Evolutionary conservation across 2,797 vertebrate species (phyloP), one percentile per base, ranked within the genome.

Genomic region (Clarias fuscus): DNA sequence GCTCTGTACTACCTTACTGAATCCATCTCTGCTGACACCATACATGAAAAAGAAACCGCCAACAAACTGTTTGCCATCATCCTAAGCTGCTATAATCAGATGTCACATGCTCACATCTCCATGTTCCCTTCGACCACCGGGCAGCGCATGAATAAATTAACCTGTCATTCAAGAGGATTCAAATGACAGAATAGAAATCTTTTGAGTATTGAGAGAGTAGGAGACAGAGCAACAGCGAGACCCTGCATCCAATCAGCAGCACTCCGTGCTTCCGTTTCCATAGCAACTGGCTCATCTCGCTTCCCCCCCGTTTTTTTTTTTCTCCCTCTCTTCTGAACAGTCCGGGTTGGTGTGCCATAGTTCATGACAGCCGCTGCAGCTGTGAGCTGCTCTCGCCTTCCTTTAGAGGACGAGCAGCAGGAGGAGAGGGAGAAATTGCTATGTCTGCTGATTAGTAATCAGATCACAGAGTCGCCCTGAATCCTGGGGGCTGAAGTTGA

Each of bases 221-320:
- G 30, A 76, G 84, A 56, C 53, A 85, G 58, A 79, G 73, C 62
- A 62, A 76, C 58, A 87, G 83, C 40, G 67, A 87, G 73, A 81
- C 82, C 86, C 79, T 78, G 88, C 86, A 91, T 90, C 91, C 91
- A 91, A 91, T 92, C 89, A 91, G 89, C 85, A 89, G 88, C 85
- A 80, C 84, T 84, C 89, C 79, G 88, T 83, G 84, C 86, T 84
- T 86, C 86, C 73, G 78, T 93, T 85, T 84, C 92, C 91, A 92
- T 92, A 88, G 91, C 88, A 91, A 93, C 91, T 88, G 61, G 86
- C 88, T 89, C 86, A 88, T 90, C 88, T 85, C 53, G 75, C 84
- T 27, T 24, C 76, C 72, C 86, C 64, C 18, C n/a, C 22, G 37
- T 43, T 37, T 73, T n/a, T 20, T n/a, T 71, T 43, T 17, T 37